Conservation (phyloP, 2,888 invertebrate species). For the Limnephilus marmoratus region DNA sequence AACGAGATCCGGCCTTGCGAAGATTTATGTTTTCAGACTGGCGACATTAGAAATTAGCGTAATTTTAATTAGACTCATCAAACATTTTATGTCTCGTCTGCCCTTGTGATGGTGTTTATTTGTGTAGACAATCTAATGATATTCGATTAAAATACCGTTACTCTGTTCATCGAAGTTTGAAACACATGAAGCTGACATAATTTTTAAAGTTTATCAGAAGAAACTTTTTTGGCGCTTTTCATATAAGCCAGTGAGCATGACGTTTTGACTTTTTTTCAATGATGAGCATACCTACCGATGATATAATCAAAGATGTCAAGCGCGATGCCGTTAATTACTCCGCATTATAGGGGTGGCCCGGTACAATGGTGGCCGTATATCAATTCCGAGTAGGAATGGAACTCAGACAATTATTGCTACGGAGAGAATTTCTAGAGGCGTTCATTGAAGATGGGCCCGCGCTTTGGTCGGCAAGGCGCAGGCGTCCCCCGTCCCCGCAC, state of each 20-base stretch:
- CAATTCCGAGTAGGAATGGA: slow-evolving; percentile 28
- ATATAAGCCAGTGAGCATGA: background rate
- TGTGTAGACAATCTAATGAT: background rate
- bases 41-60: background rate
- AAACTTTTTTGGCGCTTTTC: too few relatives aligned
- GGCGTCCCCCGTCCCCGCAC: slow-evolving; percentile 44
- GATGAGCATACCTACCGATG: background rate
- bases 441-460: slow-evolving; percentile 54
- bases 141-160: background rate
- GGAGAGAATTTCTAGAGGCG: slow-evolving; percentile 44
- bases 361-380: slow-evolving; percentile 10
- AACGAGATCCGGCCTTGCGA: background rate
- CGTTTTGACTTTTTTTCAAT: background rate
- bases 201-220: too few relatives aligned
- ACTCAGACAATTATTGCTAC: slow-evolving; percentile 39
- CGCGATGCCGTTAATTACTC: slow-evolving; percentile 24
- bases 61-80: background rate
- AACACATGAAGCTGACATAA: too few relatives aligned
- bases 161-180: background rate
- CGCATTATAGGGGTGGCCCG: slow-evolving; percentile 9
- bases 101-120: background rate
- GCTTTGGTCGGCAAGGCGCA: slow-evolving; percentile 38
- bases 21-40: background rate
- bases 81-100: background rate
- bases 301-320: background rate